Percentiles rank a stretch among this genome's conserved stretches.
phyloP scores from a whole-genome alignment of 2,113 vertebrate genomes.

The Nyctereutes procyonoides region DNA sequence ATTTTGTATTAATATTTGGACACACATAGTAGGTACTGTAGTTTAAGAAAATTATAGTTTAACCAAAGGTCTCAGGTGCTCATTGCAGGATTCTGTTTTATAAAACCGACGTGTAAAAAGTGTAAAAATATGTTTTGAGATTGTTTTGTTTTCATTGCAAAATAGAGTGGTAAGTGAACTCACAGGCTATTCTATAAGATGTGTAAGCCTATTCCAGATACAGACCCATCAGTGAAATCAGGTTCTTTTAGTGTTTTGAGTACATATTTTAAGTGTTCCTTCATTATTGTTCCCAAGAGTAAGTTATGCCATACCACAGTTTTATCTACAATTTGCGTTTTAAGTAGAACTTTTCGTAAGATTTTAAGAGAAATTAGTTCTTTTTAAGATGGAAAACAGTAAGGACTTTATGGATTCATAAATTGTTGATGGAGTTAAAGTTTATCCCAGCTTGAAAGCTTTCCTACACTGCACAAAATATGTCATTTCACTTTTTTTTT shows the following conservation, averaged over 20 bases:
- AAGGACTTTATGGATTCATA: neutral
- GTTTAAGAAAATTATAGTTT: constrained; percentile 1
- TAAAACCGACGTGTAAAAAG: neutral
- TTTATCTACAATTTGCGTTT: constrained; percentile 12
- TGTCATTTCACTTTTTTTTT: constrained; percentile 22
- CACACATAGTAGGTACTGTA: neutral
- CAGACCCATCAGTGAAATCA: neutral
- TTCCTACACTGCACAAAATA: constrained; percentile 9
- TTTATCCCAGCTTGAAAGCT: constrained; percentile 24
- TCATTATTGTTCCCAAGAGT: constrained; percentile 11
- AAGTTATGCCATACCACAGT: neutral
- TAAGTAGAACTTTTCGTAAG: constrained; percentile 8
- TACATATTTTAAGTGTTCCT: neutral
- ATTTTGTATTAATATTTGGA: neutral
- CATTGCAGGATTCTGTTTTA: constrained; percentile 43
- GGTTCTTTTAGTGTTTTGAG: neutral
- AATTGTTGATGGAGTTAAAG: constrained; percentile 10
- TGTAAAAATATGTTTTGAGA: neutral
- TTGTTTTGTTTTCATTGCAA: constrained; percentile 49
- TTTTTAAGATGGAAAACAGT: neutral
- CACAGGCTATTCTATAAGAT: neutral
- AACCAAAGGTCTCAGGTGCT: constrained; percentile 1
- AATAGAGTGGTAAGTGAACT: constrained; percentile 24
- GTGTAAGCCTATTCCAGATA: neutral
- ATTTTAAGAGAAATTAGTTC: neutral